phyloP scores from a whole-genome alignment of 2,888 invertebrate species.

The Lepidonotus clava region DNA sequence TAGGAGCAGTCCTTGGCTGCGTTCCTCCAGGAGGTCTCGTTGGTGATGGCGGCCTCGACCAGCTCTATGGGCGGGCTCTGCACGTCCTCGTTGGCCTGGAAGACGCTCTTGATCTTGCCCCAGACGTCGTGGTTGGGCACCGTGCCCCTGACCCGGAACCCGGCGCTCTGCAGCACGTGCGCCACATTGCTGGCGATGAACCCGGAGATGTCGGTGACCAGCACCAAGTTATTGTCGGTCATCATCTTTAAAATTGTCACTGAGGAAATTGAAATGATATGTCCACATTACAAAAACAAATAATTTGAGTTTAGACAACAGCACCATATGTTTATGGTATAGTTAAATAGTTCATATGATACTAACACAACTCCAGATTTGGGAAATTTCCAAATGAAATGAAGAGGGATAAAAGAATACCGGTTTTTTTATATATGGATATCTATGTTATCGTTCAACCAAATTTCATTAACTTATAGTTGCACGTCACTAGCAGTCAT shows the following conservation, averaged over 20 bases:
- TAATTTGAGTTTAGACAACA: no score
- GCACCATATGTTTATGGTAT: no score
- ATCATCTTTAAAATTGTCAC: not conserved
- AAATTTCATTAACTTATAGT: no score
- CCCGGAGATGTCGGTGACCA: slow-evolving; percentile 32
- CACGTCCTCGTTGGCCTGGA: not conserved
- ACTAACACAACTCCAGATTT: no score
- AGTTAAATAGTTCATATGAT: no score
- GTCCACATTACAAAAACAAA: no score
- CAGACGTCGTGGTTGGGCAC: slow-evolving; percentile 23
- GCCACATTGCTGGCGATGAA: slow-evolving; percentile 35
- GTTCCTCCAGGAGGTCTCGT: slow-evolving; percentile 35
- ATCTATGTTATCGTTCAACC: no score
- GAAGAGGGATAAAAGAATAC: no score
- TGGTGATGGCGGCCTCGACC: not conserved
- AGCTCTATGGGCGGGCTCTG: slow-evolving; percentile 16
- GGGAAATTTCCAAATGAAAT: no score
- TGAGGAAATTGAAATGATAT: no score
- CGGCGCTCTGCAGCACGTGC: not conserved
- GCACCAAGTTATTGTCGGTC: slow-evolving; percentile 16
- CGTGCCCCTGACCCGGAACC: slow-evolving; percentile 18
- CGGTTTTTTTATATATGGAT: no score
- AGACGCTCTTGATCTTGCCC: slow-evolving; percentile 22
- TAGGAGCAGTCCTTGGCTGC: slow-evolving; percentile 25
- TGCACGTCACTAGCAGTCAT: no score